Percentiles rank a stretch among this genome's conserved stretches.
These are phyloP conservation scores for Bufo gargarizans DNA, from an alignment of 2,113 vertebrate genomes.

Conservation along the genomic window DNA sequence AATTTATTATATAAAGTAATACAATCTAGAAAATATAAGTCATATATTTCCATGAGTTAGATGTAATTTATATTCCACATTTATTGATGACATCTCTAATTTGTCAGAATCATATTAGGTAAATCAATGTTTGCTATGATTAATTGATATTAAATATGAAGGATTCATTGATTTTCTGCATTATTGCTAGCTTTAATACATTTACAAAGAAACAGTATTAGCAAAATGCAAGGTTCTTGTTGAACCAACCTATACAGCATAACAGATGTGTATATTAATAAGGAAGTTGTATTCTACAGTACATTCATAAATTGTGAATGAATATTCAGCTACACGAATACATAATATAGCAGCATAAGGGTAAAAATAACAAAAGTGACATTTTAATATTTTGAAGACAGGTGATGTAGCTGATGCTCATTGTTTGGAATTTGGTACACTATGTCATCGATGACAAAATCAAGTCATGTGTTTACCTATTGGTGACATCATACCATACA, in stretches of 20 bases:
- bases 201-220: constrained; percentile 21
- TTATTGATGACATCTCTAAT: constrained; percentile 24
- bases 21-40: not conserved
- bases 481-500: not conserved
- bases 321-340: not conserved
- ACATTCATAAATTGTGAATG: not conserved
- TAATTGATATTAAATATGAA: constrained; percentile 35
- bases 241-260: not conserved
- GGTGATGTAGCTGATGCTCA: too few relatives aligned
- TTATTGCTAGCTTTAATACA: constrained; percentile 22
- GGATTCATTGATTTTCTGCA: constrained; percentile 23
- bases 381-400: not conserved
- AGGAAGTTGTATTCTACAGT: not conserved
- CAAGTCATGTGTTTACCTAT: not conserved
- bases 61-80: constrained; percentile 19
- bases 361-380: not conserved
- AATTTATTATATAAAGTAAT: not conserved
- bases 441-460: not conserved
- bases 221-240: not conserved
- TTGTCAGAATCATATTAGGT: constrained; percentile 19
- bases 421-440: too few relatives aligned
- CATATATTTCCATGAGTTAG: not conserved
- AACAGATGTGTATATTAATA: not conserved
- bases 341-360: not conserved
- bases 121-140: constrained; percentile 34